A percentile compares a stretch with the other conserved stretches of the same genome.
These are phyloP conservation scores for Cricetomys ansorgei DNA, from an alignment of 2,113 vertebrate species.

Conservation along the genomic window DNA sequence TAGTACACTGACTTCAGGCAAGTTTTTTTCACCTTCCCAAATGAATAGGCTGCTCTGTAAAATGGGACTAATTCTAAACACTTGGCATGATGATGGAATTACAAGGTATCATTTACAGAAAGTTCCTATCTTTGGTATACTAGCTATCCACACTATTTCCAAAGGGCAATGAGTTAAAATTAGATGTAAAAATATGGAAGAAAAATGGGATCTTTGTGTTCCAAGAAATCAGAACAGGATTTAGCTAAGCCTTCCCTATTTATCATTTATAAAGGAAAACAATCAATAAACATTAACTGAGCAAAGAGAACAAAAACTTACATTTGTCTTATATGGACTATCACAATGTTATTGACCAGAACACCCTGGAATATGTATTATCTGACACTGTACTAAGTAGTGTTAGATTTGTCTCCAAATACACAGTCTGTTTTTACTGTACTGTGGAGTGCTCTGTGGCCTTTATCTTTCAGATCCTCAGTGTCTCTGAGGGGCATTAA, in stretches of 20 bases:
- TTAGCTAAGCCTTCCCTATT: conserved; percentile 82
- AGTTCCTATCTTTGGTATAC: background rate
- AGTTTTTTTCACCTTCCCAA: background rate
- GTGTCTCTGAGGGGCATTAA: conserved; percentile 86
- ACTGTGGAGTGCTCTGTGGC: conserved; percentile 80
- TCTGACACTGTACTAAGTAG: conserved; percentile 84
- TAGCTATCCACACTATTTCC: background rate
- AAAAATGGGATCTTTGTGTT: conserved; percentile 66
- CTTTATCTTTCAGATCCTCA: conserved; percentile 88
- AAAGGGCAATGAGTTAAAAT: conserved; percentile 40
- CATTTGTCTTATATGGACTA: conserved; percentile 85
- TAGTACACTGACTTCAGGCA: background rate
- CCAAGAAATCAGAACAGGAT: conserved; percentile 80
- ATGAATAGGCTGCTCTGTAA: background rate
- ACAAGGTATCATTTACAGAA: background rate
- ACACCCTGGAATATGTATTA: conserved; percentile 84
- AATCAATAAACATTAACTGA: conserved; percentile 94
- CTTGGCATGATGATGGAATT: background rate
- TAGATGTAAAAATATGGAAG: conserved; percentile 42
- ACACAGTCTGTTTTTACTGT: conserved; percentile 78
- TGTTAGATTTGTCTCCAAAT: conserved; percentile 80
- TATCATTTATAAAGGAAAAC: conserved; percentile 83
- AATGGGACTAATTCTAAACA: background rate
- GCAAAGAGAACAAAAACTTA: conserved; percentile 86
- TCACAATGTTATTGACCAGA: conserved; percentile 87